These are phyloP conservation scores for Saccopteryx bilineata DNA, from an alignment of 2,113 vertebrate genomes.

Conservation along the genomic window DNA sequence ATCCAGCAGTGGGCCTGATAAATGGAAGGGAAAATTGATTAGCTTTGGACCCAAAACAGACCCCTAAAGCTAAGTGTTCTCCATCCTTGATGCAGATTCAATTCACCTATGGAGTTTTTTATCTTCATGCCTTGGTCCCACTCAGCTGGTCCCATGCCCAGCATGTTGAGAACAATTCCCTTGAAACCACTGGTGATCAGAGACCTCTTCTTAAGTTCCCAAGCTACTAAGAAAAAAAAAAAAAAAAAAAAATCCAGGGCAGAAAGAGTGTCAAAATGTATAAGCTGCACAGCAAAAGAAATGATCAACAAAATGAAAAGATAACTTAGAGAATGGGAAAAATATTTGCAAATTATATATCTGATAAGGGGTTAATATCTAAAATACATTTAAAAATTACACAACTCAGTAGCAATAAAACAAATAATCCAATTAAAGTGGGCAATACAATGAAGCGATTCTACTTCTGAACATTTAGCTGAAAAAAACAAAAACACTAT, in stretches of 20 bases:
- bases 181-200: background rate
- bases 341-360: background rate
- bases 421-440: background rate
- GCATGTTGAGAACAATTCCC: background rate
- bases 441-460: background rate
- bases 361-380: background rate
- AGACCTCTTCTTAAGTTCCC: background rate
- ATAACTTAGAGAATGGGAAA: background rate
- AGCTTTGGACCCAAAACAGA: constrained; percentile 11
- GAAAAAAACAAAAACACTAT: background rate
- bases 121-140: background rate
- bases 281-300: background rate
- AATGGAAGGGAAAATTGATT: background rate
- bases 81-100: background rate
- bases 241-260: background rate
- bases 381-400: constrained; percentile 9
- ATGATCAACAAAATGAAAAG: background rate
- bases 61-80: background rate
- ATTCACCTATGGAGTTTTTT: background rate
- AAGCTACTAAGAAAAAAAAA: background rate
- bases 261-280: background rate
- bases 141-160: background rate
- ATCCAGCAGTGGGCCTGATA: background rate
- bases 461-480: background rate
- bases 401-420: background rate